These are phyloP conservation scores for Andrena bucephala DNA, from an alignment of 2,888 invertebrate species.

Conservation along the genomic window DNA sequence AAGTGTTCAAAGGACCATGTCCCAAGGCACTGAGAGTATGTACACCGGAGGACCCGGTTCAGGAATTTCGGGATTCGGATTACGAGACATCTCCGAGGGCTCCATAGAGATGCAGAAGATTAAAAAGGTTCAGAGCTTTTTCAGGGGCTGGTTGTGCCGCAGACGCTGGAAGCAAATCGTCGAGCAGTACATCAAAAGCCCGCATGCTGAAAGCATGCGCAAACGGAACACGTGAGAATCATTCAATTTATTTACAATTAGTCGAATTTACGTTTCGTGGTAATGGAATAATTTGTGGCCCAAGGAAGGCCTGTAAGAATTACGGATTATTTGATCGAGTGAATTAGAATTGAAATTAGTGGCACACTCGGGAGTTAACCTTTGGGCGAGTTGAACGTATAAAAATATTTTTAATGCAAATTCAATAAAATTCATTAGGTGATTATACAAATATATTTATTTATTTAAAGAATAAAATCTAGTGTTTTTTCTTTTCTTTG, in stretches of 20 bases:
- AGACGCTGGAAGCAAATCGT: constrained; percentile 97
- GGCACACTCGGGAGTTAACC: no score
- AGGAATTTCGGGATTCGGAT: constrained; percentile 60
- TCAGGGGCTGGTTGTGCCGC: constrained; percentile 96
- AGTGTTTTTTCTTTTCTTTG: no score
- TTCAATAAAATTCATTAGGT: no score
- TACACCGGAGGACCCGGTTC: constrained; percentile 34
- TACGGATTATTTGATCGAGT: no score
- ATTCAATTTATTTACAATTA: constrained; percentile 14
- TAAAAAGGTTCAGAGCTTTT: constrained; percentile 96
- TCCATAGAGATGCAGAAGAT: constrained; percentile 94
- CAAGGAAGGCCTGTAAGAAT: neutral
- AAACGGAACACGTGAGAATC: constrained; percentile 91
- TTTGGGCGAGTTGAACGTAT: no score
- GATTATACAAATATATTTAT: no score
- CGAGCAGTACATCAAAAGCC: constrained; percentile 96
- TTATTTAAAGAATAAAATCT: no score
- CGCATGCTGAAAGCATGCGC: constrained; percentile 97
- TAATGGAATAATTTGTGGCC: neutral
- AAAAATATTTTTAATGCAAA: no score
- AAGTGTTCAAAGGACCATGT: constrained; percentile 72
- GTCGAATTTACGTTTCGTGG: neutral
- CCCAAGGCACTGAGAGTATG: constrained; percentile 69
- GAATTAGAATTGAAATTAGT: no score
- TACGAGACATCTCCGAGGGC: constrained; percentile 85